phyloP scores from a whole-genome alignment of 2,113 vertebrate species.

The Galemys pyrenaicus region DNA sequence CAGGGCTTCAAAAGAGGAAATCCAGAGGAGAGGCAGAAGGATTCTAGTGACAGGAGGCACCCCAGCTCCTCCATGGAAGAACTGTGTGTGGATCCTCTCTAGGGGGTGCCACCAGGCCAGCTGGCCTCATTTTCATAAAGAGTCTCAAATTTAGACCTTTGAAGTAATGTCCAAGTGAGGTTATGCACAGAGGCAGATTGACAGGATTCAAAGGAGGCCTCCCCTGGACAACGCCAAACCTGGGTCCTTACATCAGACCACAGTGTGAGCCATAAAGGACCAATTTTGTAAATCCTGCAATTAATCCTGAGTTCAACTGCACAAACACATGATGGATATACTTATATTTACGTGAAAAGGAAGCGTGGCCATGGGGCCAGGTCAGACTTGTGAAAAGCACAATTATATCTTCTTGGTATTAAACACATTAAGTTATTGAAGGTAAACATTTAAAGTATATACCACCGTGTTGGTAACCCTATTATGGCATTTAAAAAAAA shows the following conservation, averaged over 20 bases:
- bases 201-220: neutral
- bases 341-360: neutral
- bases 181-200: neutral
- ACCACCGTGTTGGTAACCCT: constrained; percentile 67
- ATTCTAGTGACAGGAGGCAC: neutral
- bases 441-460: constrained; percentile 70
- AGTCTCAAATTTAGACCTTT: constrained; percentile 33
- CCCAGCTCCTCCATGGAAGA: neutral
- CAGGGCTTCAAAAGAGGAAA: fast-evolving
- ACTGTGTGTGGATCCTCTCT: neutral
- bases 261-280: constrained; percentile 62
- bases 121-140: neutral
- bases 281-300: constrained; percentile 73
- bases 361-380: neutral
- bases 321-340: neutral
- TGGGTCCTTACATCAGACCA: constrained; percentile 17
- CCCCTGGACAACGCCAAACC: neutral
- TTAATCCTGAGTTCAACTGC: constrained; percentile 62
- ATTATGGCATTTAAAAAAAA: neutral
- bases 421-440: constrained; percentile 66
- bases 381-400: constrained; percentile 62
- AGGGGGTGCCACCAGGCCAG: neutral
- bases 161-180: constrained; percentile 45
- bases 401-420: constrained; percentile 64
- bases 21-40: neutral